phyloP scores from a whole-genome alignment of 2,113 vertebrate genomes.

The Myxocyprinus asiaticus region DNA sequence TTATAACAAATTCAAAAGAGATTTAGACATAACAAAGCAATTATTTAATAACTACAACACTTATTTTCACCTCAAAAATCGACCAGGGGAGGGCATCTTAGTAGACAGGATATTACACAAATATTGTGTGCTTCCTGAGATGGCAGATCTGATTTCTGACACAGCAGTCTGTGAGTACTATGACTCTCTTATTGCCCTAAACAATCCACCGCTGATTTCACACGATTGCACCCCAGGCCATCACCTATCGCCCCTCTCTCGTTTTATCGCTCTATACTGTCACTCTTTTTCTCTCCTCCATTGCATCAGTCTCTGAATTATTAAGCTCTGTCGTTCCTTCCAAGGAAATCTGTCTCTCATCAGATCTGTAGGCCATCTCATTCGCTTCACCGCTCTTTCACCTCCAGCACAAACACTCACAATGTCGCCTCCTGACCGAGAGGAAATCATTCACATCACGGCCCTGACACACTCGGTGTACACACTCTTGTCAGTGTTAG shows the following conservation, averaged over 20 bases:
- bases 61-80: background rate
- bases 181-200: constrained; percentile 46
- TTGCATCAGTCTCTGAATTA: constrained; percentile 65
- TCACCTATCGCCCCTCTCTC: constrained; percentile 32
- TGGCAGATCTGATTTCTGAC: background rate
- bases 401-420: constrained; percentile 61
- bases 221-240: constrained; percentile 45
- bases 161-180: background rate
- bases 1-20: too few species aligned
- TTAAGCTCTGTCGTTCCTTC: constrained; percentile 68
- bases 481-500: background rate
- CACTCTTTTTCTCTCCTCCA: constrained; percentile 39
- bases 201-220: constrained; percentile 63
- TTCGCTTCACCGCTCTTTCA: constrained; percentile 70
- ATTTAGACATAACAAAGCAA: too few species aligned
- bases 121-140: background rate
- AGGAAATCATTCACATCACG: constrained; percentile 69
- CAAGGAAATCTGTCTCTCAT: constrained; percentile 62
- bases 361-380: constrained; percentile 69
- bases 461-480: background rate
- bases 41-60: too few species aligned
- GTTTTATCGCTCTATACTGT: constrained; percentile 2
- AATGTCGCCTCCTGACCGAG: constrained; percentile 67
- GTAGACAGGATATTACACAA: background rate
- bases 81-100: background rate